phyloP scores from a whole-genome alignment of 2,113 vertebrate genomes.

The Orientallactaga bullata region DNA sequence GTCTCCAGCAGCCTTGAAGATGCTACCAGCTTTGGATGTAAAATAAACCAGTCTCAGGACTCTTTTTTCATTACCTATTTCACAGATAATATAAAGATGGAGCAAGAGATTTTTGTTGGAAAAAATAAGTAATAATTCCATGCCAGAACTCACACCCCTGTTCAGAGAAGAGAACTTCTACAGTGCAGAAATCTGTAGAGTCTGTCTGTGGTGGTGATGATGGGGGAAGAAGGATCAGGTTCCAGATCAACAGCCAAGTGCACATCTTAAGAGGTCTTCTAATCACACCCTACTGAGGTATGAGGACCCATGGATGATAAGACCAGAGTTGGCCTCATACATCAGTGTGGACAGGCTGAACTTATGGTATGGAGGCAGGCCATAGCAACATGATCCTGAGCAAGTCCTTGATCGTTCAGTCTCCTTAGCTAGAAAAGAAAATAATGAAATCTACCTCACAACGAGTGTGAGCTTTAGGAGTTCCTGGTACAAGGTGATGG shows the following conservation, averaged over 20 bases:
- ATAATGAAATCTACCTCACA: not conserved
- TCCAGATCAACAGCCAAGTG: not conserved
- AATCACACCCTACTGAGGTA: not conserved
- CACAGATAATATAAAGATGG: not conserved
- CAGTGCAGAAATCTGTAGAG: not conserved
- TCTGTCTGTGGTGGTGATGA: not conserved
- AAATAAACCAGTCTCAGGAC: not conserved
- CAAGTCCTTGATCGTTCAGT: not conserved
- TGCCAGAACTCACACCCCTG: not conserved
- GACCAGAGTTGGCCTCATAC: not conserved
- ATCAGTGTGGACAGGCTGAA: accelerated
- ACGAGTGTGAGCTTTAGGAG: not conserved
- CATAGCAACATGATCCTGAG: not conserved
- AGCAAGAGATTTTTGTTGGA: not conserved
- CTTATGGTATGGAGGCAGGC: not conserved
- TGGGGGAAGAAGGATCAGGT: not conserved
- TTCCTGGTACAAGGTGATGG: not conserved
- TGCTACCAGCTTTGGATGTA: not conserved
- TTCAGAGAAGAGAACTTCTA: slow-evolving; percentile 4
- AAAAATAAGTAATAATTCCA: not conserved
- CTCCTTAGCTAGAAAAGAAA: not conserved
- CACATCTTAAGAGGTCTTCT: not conserved
- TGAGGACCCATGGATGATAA: not conserved
- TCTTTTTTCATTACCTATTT: not conserved
- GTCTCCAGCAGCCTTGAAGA: not conserved